Base-by-base conservation (phyloP, 2,797 vertebrate species). In the Percopsis omiscomaycus region DNA sequence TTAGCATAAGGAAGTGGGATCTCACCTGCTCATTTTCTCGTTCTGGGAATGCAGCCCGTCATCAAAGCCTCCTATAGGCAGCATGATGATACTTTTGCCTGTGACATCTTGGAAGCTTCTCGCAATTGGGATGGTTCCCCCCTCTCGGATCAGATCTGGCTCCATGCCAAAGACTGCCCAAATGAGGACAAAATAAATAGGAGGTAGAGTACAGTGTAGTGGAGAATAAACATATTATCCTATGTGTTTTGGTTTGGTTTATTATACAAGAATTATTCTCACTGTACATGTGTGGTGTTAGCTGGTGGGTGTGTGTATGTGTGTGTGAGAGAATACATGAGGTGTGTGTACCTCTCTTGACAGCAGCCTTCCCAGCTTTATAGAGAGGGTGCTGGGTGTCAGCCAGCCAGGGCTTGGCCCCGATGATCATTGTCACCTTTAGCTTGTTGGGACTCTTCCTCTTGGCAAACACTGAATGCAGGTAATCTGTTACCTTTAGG, bases 1-100 rank as follows among this genome's bases (percentile, higher is more conserved):
- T 48, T 48, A 48, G 37, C 37, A 42, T 42, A 13, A 48, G 13
- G n/a, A 48, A 15, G 55, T n/a, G 15, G 3, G 1, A 12, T 59
- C 66, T 44, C 44, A 98, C 96, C 95, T 96, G 94, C 93, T 95
- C 59, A 98, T 96, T 68, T 98, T 98, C 90, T 98, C 96, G 0
- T 96, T 96, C 87, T 97, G 96, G 16, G 95, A 95, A 74, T 95
- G 95, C 14, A 96, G 90, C 0, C 94, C 95, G 0, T 95, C 97
- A n/a, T 96, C 94, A 0, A 94, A 94, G 9, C 93, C 92, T n/a
- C 96, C 95, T 0, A 96, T 94, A 0, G 94, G 95, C 64, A 98
- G 67, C 95, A 98, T 96, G 83, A 96, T 92, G 85, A 97, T 93
- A 54, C 86, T 94, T 84, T 95, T 97, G 27, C 85, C 89, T 0